A percentile compares a stretch with the other conserved stretches of the same genome.
These are phyloP conservation scores for Nixonia krombeini DNA, from an alignment of 1,140 invertebrate genomes.

Conservation along the genomic window DNA sequence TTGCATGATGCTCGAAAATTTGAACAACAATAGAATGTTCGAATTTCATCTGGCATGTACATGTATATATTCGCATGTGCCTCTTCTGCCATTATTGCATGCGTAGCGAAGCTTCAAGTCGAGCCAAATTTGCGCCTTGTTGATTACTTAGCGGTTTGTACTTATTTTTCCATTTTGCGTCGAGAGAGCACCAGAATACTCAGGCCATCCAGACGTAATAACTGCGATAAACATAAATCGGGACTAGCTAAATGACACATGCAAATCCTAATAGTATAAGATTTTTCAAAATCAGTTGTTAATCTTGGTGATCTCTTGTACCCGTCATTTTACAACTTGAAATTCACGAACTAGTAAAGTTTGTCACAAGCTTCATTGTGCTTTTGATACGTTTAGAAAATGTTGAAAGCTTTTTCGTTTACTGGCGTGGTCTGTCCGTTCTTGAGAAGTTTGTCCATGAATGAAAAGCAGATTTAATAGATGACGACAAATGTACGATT, in stretches of 20 bases:
- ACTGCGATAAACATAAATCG: constrained; percentile 19
- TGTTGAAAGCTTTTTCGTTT: background rate
- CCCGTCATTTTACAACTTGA: background rate
- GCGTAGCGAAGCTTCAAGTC: constrained; percentile 31
- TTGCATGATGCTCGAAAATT: constrained; percentile 44
- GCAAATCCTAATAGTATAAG: no score
- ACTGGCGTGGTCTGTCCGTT: no score
- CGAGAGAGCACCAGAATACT: constrained; percentile 24
- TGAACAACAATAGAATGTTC: constrained; percentile 37
- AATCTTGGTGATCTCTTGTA: background rate
- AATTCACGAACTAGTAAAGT: no score
- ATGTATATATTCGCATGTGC: constrained; percentile 24
- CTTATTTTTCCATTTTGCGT: constrained; percentile 25
- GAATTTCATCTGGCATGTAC: constrained; percentile 37
- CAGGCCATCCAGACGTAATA: constrained; percentile 13
- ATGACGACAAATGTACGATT: no score
- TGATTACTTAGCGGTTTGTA: constrained; percentile 36
- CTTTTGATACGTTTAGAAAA: background rate
- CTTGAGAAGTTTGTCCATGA: no score
- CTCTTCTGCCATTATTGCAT: constrained; percentile 21
- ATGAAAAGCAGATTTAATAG: no score
- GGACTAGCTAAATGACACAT: no score
- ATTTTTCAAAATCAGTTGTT: no score
- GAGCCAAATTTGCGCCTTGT: constrained; percentile 13
- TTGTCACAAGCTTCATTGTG: background rate